Evolutionary conservation across 1,140 invertebrate genomes (phyloP), one percentile per base, ranked within the genome.

Genomic region (Papilio polyxenes): DNA sequence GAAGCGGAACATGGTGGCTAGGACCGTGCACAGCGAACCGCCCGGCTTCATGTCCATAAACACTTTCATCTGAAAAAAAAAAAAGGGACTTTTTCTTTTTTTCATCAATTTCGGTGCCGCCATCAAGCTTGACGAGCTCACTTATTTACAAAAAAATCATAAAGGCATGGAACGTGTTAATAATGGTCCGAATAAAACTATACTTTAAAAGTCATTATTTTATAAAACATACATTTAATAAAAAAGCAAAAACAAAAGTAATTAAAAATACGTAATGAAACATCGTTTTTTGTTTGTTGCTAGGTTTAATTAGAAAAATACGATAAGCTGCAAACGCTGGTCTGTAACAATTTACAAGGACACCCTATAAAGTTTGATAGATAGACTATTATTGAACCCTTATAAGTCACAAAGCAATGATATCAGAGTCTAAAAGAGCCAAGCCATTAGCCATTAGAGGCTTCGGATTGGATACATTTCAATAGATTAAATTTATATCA

Each of bases 31-130:
- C 31, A 99, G 95, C 10, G 97, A 97, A 65, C 98, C 98, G 77
- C 98, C 97, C 80, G 98, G 96, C 95, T 99, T 99, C 92, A 99
- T 98, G 95, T 99, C 98, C 92, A 99, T 95, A 92, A 99, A 99
- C 93, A 97, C 98, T 95, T 97, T 97, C 96, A 98, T 98, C 98
- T 98, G 92, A 85, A 90, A 85, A 31, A 31, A 0, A 31, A 31
- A 1, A 31, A 1, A 2, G 23, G n/a, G n/a, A n/a, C n/a, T n/a
- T n/a, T n/a, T n/a, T n/a, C 23, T 31, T 31, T 31, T 31, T 31
- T 31, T 31, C 23, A 31, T 31, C 23, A 31, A 31, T 31, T 31
- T 31, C 23, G 2, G 0, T 72, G 7, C 15, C 37, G n/a, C 8
- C 11, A 2, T 4, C 20, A 6, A 3, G 51, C 17, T 53, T 53